Evolutionary conservation across 2,888 invertebrate genomes (phyloP), one percentile per base, ranked within the genome.

Genomic region (Atrina japonica): DNA sequence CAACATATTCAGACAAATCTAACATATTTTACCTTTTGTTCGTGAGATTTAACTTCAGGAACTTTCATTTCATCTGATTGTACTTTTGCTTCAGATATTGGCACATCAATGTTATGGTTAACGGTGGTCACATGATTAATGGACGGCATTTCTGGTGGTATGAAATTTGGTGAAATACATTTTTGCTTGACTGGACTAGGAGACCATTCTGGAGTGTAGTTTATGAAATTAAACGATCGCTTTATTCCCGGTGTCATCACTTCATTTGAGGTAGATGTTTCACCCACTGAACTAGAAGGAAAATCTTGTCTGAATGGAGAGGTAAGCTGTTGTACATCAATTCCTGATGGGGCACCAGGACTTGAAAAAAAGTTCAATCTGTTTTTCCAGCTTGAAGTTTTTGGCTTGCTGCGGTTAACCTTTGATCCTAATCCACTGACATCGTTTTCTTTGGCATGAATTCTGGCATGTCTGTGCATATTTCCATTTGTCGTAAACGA

Each of bases 401-500:
- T 72, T 11, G 75, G 64, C 9, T 76, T 55, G 45, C 66, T 65
- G 40, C 73, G 75, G 41, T 64, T 63, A 35, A 66, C 60, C 41
- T 69, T 69, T 23, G 52, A 53, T 50, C 77, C 76, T 9, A 72
- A 45, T 25, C 56, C 74, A 40, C 70, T 73, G 49, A 80, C 59
- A 49, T 75, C 80, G 56, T 77, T 81, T 56, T 84, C 82, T 65
- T 89, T 89, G 43, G 93, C 93, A 88, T 95, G 94, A 1, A 94
- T 95, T 71, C 95, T 92, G 92, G 95, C 93, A 89, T 96, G 96
- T 45, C 95, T 92, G 87, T 95, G 95, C 95, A 96, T 95, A 90
- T 95, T 96, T 29, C 95, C 95, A 89, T 95, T 96, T 16, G 95
- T 95, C 41, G 95, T 95, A 90, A 96, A 96, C 47, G 95, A 94